Conservation (phyloP, 2,888 invertebrate genomes). For the Molanna angustata region DNA sequence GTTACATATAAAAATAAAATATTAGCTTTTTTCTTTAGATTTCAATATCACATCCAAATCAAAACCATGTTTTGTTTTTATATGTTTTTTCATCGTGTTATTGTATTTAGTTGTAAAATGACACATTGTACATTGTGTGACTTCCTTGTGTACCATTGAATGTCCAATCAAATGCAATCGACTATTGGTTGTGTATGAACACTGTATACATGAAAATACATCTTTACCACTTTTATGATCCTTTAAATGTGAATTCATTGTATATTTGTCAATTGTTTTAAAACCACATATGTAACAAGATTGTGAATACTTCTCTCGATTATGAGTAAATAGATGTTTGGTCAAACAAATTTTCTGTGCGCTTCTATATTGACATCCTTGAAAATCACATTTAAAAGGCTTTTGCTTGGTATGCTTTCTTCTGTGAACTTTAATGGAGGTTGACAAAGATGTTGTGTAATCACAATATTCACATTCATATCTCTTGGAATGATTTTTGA, state of each 20-base stretch:
- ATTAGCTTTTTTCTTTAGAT: no score
- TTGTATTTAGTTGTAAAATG: slow-evolving; percentile 3
- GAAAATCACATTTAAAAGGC: background rate
- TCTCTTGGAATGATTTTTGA: no score
- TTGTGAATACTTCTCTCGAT: slow-evolving; percentile 3
- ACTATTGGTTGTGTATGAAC: background rate
- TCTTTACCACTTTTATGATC: background rate
- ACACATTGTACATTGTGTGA: background rate
- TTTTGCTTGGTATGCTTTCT: slow-evolving; percentile 1
- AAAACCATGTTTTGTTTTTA: slow-evolving; percentile 2
- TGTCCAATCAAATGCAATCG: no score
- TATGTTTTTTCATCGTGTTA: slow-evolving; percentile 4
- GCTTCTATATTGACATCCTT: slow-evolving; percentile 4
- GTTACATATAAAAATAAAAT: no score
- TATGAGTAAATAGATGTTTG: background rate
- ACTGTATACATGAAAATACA: background rate
- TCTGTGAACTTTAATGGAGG: slow-evolving; percentile 1
- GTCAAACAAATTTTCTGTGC: background rate
- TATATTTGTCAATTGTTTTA: slow-evolving; percentile 4
- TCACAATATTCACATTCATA: slow-evolving; percentile 4
- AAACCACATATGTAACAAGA: background rate
- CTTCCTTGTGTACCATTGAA: no score
- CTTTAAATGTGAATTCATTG: slow-evolving; percentile 1
- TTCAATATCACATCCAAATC: no score
- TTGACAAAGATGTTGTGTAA: background rate